Evolutionary conservation across 2,888 invertebrate genomes (phyloP).

Genomic region (Eilema sororculum): DNA sequence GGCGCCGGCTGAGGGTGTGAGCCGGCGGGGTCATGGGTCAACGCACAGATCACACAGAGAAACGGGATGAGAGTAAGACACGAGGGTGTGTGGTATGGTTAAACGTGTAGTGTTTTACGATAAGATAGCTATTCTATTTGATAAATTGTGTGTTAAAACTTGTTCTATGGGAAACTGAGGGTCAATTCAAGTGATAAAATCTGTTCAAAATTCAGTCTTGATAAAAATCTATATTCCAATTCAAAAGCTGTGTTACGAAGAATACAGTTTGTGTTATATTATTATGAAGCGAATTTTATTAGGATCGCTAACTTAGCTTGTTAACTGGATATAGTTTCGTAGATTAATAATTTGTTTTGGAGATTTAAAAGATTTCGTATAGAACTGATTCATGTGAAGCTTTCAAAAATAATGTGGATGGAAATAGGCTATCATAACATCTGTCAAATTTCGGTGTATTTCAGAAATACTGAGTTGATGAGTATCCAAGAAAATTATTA

Average conservation of each 20-base stretch:
- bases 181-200: too few species aligned
- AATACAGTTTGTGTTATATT: too few species aligned
- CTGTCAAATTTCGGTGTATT: neutral
- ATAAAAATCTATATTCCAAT: too few species aligned
- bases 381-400: neutral
- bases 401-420: neutral
- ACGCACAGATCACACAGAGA: constrained; percentile 65
- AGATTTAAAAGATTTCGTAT: neutral
- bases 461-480: neutral
- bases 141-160: neutral
- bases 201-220: too few species aligned
- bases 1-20: constrained; percentile 45
- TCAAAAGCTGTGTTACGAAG: too few species aligned
- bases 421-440: too few species aligned
- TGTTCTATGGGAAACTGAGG: neutral
- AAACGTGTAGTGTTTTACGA: constrained; percentile 21
- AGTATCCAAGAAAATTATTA: neutral
- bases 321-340: too few species aligned
- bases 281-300: too few species aligned
- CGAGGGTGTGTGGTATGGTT: constrained; percentile 26
- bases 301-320: too few species aligned
- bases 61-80: constrained; percentile 44
- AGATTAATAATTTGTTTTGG: too few species aligned
- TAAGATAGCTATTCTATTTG: neutral
- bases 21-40: constrained; percentile 63